These are phyloP conservation scores for Latrodectus elegans DNA, from an alignment of 2,888 invertebrate genomes.

Conservation along the genomic window DNA sequence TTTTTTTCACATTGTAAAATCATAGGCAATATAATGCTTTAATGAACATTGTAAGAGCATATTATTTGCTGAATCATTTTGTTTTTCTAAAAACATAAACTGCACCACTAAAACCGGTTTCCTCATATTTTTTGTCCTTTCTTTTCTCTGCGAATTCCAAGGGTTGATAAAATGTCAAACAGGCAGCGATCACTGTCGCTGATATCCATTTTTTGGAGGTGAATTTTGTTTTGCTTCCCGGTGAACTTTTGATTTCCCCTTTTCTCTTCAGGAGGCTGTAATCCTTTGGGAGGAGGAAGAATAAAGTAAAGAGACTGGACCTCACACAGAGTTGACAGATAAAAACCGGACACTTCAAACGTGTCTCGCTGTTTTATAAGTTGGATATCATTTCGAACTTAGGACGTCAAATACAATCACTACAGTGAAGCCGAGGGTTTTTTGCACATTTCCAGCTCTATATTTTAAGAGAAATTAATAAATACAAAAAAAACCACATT, in stretches of 20 bases:
- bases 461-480: no score
- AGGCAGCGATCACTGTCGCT: constrained; percentile 42
- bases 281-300: constrained; percentile 50
- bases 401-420: no score
- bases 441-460: no score
- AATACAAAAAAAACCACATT: no score
- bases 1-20: no score
- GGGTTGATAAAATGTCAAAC: constrained; percentile 66
- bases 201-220: constrained; percentile 37
- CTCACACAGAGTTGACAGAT: constrained; percentile 60
- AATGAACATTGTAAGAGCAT: no score
- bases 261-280: constrained; percentile 16
- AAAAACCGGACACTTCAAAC: constrained; percentile 51
- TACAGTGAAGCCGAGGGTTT: no score
- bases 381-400: no score
- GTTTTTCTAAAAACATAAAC: no score
- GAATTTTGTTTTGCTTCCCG: constrained; percentile 31
- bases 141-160: constrained; percentile 17
- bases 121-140: constrained; percentile 7
- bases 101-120: constrained; percentile 32
- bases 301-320: constrained; percentile 21
- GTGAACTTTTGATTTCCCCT: constrained; percentile 6
- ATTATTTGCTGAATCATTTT: no score
- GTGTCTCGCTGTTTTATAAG: not conserved
- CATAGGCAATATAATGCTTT: not conserved